Conservation (phyloP, 2,888 invertebrate species). For the Calameuta filiformis region DNA sequence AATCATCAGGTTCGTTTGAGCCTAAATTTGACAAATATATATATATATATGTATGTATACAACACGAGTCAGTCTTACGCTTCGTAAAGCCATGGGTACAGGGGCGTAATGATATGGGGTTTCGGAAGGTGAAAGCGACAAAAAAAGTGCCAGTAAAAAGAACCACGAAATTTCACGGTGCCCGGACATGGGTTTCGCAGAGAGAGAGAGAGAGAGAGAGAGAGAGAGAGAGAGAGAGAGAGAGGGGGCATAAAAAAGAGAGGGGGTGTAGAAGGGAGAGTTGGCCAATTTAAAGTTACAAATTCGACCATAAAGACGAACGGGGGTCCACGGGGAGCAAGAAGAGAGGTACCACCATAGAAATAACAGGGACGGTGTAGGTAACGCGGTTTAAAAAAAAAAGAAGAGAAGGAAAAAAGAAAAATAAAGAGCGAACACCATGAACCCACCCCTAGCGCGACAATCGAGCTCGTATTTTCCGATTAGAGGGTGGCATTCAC, state of each 20-base stretch:
- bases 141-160: conserved; percentile 26
- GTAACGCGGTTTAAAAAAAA: conserved; percentile 38
- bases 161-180: conserved; percentile 41
- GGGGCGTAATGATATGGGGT: too few relatives aligned
- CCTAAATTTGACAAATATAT: too few relatives aligned
- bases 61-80: too few relatives aligned
- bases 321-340: conserved; percentile 14
- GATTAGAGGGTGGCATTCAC: conserved; percentile 66
- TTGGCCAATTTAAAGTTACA: conserved; percentile 61
- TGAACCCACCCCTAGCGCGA: conserved; percentile 37
- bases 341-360: conserved; percentile 55
- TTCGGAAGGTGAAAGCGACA: too few relatives aligned
- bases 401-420: conserved; percentile 6
- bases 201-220: conserved; percentile 14
- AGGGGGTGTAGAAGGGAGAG: conserved; percentile 16
- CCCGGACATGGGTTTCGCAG: conserved; percentile 25
- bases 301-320: conserved; percentile 57
- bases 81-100: too few relatives aligned
- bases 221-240: conserved; percentile 17
- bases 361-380: conserved; percentile 28
- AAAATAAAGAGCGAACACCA: conserved; percentile 32
- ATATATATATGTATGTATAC: too few relatives aligned
- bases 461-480: conserved; percentile 65
- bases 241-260: neutral
- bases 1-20: too few relatives aligned